phyloP scores from a whole-genome alignment of 2,888 invertebrate species.

The Pantelozetes paolii region DNA sequence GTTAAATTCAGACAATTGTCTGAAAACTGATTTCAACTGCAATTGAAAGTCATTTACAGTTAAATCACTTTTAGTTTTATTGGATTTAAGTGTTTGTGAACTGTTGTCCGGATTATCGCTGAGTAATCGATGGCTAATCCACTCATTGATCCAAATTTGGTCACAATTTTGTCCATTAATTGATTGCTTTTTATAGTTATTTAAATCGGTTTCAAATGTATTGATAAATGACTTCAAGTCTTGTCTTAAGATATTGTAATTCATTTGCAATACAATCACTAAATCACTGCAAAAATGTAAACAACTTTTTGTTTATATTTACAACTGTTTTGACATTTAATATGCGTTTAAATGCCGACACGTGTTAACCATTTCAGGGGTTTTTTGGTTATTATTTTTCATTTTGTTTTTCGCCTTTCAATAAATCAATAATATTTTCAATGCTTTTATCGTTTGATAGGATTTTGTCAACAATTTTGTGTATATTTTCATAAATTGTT shows the following conservation, averaged over 20 bases:
- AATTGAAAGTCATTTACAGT: conserved; percentile 3
- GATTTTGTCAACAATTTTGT: no score
- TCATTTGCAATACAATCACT: conserved; percentile 1
- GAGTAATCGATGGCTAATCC: neutral
- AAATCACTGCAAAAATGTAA: neutral
- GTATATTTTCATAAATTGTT: no score
- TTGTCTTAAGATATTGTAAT: neutral
- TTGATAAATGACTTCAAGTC: conserved; percentile 10
- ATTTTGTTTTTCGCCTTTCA: neutral
- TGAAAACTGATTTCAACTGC: conserved; percentile 7
- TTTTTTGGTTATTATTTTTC: neutral
- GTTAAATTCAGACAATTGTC: neutral
- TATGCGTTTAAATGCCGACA: neutral
- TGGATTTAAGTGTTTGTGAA: neutral
- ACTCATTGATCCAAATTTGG: neutral
- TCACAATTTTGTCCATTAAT: conserved; percentile 7
- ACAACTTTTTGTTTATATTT: neutral
- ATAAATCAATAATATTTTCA: neutral
- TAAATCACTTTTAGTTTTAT: neutral
- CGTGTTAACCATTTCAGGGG: neutral
- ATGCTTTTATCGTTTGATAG: neutral
- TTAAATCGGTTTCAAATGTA: neutral
- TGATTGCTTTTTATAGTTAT: neutral
- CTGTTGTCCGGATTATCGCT: neutral
- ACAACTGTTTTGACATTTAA: neutral